These are phyloP conservation scores for Lamprologus lemairii DNA, from an alignment of 2,113 vertebrate species.

Conservation along the genomic window DNA sequence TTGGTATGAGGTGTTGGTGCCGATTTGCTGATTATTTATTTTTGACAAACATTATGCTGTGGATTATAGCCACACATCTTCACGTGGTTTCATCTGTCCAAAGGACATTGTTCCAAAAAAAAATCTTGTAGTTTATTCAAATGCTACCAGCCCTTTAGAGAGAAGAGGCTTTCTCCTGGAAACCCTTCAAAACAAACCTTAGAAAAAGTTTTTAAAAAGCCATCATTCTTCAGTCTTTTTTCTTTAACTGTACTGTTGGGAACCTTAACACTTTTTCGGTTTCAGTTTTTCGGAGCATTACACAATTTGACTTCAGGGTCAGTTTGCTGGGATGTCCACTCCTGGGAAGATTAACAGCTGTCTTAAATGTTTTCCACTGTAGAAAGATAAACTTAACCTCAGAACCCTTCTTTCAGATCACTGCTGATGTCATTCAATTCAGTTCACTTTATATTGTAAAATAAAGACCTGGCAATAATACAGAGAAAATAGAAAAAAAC, in stretches of 20 bases:
- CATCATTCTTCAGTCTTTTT: neutral
- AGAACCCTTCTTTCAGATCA: neutral
- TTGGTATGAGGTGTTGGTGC: neutral
- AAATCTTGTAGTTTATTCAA: accelerated
- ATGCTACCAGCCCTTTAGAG: neutral
- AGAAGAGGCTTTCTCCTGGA: neutral
- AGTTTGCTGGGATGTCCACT: neutral
- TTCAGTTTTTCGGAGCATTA: neutral
- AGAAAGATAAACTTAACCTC: neutral
- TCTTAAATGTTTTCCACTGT: neutral
- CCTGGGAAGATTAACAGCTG: neutral
- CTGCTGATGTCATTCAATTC: neutral
- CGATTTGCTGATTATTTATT: neutral
- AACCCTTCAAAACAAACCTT: neutral
- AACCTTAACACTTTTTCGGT: neutral
- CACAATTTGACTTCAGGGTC: neutral
- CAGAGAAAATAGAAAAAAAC: neutral
- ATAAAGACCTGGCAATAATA: neutral
- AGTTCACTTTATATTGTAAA: neutral
- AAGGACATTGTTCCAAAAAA: neutral
- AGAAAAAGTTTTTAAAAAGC: neutral
- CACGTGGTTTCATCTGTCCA: neutral
- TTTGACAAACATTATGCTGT: neutral
- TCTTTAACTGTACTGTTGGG: neutral
- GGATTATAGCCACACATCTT: neutral